phyloP scores from a whole-genome alignment of 2,888 invertebrate species.

The Pomacea canaliculata region DNA sequence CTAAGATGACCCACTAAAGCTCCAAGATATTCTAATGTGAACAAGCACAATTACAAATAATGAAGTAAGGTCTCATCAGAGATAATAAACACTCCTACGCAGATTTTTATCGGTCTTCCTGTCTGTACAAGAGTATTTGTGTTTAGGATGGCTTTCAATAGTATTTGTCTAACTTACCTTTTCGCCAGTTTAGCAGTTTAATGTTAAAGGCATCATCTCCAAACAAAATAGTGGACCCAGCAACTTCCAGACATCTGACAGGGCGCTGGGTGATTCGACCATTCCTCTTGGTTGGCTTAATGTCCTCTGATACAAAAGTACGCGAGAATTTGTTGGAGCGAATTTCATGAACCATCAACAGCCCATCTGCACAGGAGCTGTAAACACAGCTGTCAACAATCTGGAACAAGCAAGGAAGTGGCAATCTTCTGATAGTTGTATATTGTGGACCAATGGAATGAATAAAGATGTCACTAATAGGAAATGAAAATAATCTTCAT shows the following conservation, averaged over 20 bases:
- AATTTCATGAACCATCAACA: constrained; percentile 56
- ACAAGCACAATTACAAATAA: too few species aligned
- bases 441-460: background rate
- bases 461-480: background rate
- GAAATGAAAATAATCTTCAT: background rate
- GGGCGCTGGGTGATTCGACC: constrained; percentile 37
- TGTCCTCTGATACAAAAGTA: constrained; percentile 58
- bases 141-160: too few species aligned
- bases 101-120: too few species aligned
- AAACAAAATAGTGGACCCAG: constrained; percentile 45
- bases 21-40: too few species aligned
- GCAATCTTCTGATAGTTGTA: constrained; percentile 27
- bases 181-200: constrained; percentile 62
- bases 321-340: constrained; percentile 44
- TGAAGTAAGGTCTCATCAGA: too few species aligned
- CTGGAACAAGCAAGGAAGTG: constrained; percentile 41
- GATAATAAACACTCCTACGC: too few species aligned
- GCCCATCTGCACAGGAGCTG: constrained; percentile 50
- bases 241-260: constrained; percentile 47
- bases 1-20: too few species aligned
- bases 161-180: constrained; percentile 40
- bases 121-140: too few species aligned
- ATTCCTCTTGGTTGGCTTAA: constrained; percentile 40
- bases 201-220: constrained; percentile 65
- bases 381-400: constrained; percentile 37